Conservation (phyloP, 2,797 vertebrate species). For the Anguilla obscura region DNA sequence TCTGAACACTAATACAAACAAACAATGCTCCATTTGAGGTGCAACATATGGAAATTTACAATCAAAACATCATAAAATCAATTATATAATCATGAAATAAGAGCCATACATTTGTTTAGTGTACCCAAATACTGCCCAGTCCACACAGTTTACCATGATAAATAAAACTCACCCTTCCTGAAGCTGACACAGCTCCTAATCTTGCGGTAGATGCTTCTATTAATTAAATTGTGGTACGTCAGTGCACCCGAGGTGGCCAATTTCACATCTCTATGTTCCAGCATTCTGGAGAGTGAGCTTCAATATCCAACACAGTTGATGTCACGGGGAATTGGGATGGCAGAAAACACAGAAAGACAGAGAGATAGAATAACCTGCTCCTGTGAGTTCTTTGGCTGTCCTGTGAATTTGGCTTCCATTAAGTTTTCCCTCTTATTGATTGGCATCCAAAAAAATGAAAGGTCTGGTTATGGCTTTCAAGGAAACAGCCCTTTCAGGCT, state of each 20-base stretch:
- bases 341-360: background rate
- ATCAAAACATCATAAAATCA: background rate
- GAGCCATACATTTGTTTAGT: background rate
- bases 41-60: background rate
- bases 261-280: slow-evolving; percentile 70
- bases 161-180: slow-evolving; percentile 76
- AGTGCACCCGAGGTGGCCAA: slow-evolving; percentile 70
- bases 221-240: slow-evolving; percentile 72
- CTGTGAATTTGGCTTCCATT: slow-evolving; percentile 6
- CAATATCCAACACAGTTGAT: background rate
- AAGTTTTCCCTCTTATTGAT: slow-evolving; percentile 8
- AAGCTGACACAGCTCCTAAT: slow-evolving; percentile 81
- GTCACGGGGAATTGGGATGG: background rate
- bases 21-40: background rate
- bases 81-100: background rate
- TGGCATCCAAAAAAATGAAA: slow-evolving; percentile 8
- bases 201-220: slow-evolving; percentile 79
- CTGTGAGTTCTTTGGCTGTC: background rate
- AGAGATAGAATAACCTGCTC: slow-evolving; percentile 30
- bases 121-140: background rate
- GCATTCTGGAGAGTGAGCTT: slow-evolving; percentile 62
- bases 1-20: background rate
- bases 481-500: slow-evolving; percentile 4
- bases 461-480: background rate
- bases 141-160: background rate